Evolutionary conservation across 2,888 invertebrate genomes (phyloP).

Genomic region (Pyrrhia umbra): DNA sequence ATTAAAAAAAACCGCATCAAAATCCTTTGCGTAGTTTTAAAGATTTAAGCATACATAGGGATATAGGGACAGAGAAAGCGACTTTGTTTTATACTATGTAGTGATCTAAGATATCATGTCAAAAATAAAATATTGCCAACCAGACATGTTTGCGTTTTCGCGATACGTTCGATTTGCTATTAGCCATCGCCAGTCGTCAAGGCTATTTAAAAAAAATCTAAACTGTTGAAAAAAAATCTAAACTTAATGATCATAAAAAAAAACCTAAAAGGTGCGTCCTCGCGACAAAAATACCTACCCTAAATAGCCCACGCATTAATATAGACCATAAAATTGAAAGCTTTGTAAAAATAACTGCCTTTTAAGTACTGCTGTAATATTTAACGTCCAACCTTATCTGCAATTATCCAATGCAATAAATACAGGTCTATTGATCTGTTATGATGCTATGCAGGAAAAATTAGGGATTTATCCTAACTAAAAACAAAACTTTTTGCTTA

Average conservation of each 20-base stretch:
- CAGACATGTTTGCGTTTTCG: too few species aligned
- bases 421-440: neutral
- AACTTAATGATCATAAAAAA: constrained; percentile 1
- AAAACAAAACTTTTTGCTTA: too few species aligned
- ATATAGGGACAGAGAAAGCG: too few species aligned
- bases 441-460: neutral
- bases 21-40: too few species aligned
- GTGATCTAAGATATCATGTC: too few species aligned
- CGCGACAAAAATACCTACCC: neutral
- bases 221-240: neutral
- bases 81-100: too few species aligned
- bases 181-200: too few species aligned
- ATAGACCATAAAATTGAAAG: constrained; percentile 41
- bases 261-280: neutral
- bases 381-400: constrained; percentile 9
- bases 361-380: constrained; percentile 28
- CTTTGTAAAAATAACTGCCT: constrained; percentile 22
- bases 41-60: too few species aligned
- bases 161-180: too few species aligned
- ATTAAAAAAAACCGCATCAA: too few species aligned
- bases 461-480: neutral
- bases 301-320: constrained; percentile 5
- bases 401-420: constrained; percentile 22
- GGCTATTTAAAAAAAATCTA: too few species aligned
- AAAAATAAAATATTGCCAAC: too few species aligned